phyloP scores from a whole-genome alignment of 2,113 vertebrate species.

The Leptodactylus fuscus region DNA sequence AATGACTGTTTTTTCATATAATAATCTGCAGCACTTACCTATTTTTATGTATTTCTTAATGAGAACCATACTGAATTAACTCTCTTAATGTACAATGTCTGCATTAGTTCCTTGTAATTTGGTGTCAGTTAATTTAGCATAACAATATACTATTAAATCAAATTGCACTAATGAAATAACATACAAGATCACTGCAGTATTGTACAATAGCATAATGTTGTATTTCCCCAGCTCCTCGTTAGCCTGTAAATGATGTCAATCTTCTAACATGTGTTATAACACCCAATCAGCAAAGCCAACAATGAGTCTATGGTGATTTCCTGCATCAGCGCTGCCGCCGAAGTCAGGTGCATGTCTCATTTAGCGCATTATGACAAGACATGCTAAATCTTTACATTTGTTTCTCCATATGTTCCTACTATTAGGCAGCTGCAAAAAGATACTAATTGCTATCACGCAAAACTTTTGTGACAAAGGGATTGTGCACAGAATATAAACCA shows the following conservation, averaged over 20 bases:
- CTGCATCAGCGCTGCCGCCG: slow-evolving; percentile 63
- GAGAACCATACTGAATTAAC: slow-evolving; percentile 59
- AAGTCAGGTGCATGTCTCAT: slow-evolving; percentile 58
- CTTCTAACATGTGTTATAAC: slow-evolving; percentile 67
- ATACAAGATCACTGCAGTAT: slow-evolving; percentile 66
- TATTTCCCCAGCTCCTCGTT: slow-evolving; percentile 71
- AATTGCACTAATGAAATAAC: slow-evolving; percentile 59
- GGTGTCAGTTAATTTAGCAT: slow-evolving; percentile 65
- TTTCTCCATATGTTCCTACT: slow-evolving; percentile 29
- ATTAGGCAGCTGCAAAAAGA: slow-evolving; percentile 40
- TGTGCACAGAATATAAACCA: background rate
- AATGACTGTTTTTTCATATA: slow-evolving; percentile 21
- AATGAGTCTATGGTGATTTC: slow-evolving; percentile 65
- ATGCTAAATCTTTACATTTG: slow-evolving; percentile 15
- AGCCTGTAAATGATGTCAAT: slow-evolving; percentile 62
- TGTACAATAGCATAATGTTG: slow-evolving; percentile 71
- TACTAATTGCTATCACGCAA: slow-evolving; percentile 1
- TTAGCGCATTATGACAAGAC: slow-evolving; percentile 29
- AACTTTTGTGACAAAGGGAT: slow-evolving; percentile 6
- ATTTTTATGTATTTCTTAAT: slow-evolving; percentile 59
- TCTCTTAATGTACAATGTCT: slow-evolving; percentile 58
- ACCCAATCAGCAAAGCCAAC: slow-evolving; percentile 63
- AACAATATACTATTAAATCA: slow-evolving; percentile 68
- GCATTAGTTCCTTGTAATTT: slow-evolving; percentile 67
- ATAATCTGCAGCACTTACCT: background rate